Base-by-base conservation (phyloP, 2,888 invertebrate genomes). In the Eulithis testata region DNA sequence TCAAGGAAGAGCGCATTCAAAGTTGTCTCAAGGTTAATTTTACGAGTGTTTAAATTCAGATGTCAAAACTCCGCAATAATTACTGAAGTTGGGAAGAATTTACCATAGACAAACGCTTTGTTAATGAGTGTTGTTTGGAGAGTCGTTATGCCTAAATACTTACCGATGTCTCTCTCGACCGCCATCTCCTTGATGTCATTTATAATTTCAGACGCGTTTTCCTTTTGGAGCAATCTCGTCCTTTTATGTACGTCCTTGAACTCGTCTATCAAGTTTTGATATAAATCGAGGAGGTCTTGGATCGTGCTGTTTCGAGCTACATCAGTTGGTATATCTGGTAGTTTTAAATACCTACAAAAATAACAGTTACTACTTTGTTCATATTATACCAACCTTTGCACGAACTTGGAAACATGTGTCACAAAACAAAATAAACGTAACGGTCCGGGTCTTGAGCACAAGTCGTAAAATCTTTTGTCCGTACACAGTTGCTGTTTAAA, bases 171-270 rank as follows among this genome's bases (percentile, higher is more conserved):
- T 81, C 96, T 95, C 83, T 98, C 98, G 60, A 96, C 95, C 71
- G 97, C 97, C 97, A 98, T 97, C 69, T 97, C 96, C 75, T 96
- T 95, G 59, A 98, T 95, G 82, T 98, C 98, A 73, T 96, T 95
- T 74, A 97, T 95, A 66, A 98, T 95, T 89, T 98, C 98, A 3
- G 95, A 94, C n/a, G 96, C 95, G 79, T 96, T 95, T 37, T 94
- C 93, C 72, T 93, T 94, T 73, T 94, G 94, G 60, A 96, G 87
- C 56, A 94, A 83, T 75, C 96, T 95, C 47, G 95, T 94, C 74
- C 95, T 94, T 80, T 95, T 96, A 84, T 97, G 97, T 0, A 95
- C 93, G 27, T 94, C 94, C 85, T 97, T 97, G 88, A 98, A 98
- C 77, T 96, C 96, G 61, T 96, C 96, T 72, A 97, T 96, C 55